Conservation (phyloP, 2,797 vertebrate species). For the Pipistrellus nathusii region DNA sequence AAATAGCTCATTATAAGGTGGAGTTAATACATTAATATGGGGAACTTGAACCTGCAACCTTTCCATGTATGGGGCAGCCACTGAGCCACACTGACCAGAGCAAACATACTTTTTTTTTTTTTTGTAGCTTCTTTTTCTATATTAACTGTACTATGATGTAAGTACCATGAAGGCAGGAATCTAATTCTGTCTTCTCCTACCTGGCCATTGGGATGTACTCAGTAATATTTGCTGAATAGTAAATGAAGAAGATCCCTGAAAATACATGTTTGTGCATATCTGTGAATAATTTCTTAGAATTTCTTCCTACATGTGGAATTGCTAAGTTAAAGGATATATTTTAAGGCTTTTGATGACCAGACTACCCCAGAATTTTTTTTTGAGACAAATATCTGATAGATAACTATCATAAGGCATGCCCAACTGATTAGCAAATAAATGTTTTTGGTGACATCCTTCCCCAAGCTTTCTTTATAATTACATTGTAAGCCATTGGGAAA, state of each 20-base stretch:
- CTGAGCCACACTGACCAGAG: background rate
- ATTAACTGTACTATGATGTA: background rate
- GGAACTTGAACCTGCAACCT: too few species aligned
- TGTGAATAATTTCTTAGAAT: conserved; percentile 40
- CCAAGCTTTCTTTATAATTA: background rate
- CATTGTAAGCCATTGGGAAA: background rate
- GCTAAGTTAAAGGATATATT: conserved; percentile 24
- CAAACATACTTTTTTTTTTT: background rate
- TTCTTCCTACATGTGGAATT: conserved; percentile 27
- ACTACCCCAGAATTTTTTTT: background rate
- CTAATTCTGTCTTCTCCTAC: conserved; percentile 9
- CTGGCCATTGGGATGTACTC: background rate
- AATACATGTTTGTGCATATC: background rate
- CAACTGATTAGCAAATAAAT: background rate
- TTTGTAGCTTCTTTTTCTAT: background rate
- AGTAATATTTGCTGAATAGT: background rate
- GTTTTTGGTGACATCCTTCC: background rate
- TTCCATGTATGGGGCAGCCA: too few species aligned
- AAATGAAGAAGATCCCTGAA: conserved; percentile 3
- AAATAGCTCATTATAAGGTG: background rate
- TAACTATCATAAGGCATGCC: background rate
- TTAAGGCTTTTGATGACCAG: conserved; percentile 4
- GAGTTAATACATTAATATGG: background rate
- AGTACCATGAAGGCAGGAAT: background rate
- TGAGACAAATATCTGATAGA: background rate